Evolutionary conservation across 1,140 invertebrate species (phyloP), one percentile per base, ranked within the genome.

Genomic region (Calliopsis andreniformis): DNA sequence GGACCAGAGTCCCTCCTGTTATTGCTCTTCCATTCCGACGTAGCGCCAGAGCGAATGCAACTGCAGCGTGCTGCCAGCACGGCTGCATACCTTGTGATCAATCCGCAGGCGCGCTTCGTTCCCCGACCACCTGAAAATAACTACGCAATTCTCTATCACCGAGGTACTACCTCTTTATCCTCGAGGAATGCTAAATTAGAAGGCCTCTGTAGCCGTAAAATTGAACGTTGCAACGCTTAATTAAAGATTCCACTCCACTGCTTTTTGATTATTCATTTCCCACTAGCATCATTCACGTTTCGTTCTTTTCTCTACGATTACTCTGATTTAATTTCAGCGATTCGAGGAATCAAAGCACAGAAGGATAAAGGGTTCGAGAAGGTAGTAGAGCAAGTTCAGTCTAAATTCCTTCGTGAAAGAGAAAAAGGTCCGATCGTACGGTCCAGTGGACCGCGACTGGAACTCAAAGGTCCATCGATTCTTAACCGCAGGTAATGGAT

Each of bases 41-140:
- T 6, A n/a, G n/a, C n/a, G n/a, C n/a, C n/a, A n/a, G n/a, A n/a
- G n/a, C 28, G 12, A 6, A 56, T 61, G 20, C 35, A 20, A 10
- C 28, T 0, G 43, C 43, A 7, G 10, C 8, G 1, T 43, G 51
- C 64, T 7, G 59, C n/a, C 25, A 43, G 71, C 78, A 47, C 70
- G 14, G 76, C 71, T 63, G 85, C 68, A 84, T 10, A 49, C 84
- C 82, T 85, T 88, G 77, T 87, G 87, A 89, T 89, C 87, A 88
- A 82, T 85, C 82, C 58, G 8, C 80, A 87, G 87, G 87, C 87
- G 87, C 84, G 51, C 56, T 47, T 32, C 51, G 23, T 55, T 7
- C 18, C 6, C 25, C 3, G 20, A 5, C 14, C 43, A 2, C 6
- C 7, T 7, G 12, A 3, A 12, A 14, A 23, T 43, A 18, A 61